Conservation (phyloP, 2,888 invertebrate species). For the Suillia variegata region DNA sequence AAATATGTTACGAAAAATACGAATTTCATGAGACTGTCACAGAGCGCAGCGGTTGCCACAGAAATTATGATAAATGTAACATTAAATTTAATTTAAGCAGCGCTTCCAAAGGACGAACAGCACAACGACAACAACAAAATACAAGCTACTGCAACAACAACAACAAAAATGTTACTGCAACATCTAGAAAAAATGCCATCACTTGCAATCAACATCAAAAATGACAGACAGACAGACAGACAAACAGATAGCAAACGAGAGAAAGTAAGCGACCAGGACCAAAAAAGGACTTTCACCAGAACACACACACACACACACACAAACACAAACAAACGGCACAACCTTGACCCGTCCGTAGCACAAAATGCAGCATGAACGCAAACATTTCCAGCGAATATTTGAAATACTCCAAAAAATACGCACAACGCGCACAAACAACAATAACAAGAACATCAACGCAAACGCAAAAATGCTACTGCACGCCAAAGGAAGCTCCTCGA, state of each 20-base stretch:
- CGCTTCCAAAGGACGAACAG: neutral
- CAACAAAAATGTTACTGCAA: constrained; percentile 16
- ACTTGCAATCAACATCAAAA: constrained; percentile 45
- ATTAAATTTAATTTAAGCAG: constrained; percentile 33
- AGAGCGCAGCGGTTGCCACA: constrained; percentile 22
- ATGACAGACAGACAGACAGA: constrained; percentile 11
- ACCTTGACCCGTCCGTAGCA: constrained; percentile 36
- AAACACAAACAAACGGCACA: constrained; percentile 11
- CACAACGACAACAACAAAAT: constrained; percentile 17
- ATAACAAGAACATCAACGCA: neutral
- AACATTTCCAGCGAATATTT: constrained; percentile 18
- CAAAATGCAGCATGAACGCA: constrained; percentile 9
- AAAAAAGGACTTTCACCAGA: neutral
- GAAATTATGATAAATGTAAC: constrained; percentile 36
- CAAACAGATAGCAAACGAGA: neutral
- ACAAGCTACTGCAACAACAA: constrained; percentile 20
- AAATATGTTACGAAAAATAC: too few species aligned
- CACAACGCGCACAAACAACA: constrained; percentile 6
- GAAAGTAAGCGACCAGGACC: neutral
- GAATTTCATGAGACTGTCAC: too few species aligned
- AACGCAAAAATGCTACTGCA: neutral
- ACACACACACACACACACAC: constrained; percentile 10
- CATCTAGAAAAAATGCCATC: constrained; percentile 32
- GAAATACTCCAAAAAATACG: constrained; percentile 18
- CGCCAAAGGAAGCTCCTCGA: neutral